These are phyloP conservation scores for Peromyscus eremicus DNA, from an alignment of 2,797 vertebrate genomes.

Conservation along the genomic window DNA sequence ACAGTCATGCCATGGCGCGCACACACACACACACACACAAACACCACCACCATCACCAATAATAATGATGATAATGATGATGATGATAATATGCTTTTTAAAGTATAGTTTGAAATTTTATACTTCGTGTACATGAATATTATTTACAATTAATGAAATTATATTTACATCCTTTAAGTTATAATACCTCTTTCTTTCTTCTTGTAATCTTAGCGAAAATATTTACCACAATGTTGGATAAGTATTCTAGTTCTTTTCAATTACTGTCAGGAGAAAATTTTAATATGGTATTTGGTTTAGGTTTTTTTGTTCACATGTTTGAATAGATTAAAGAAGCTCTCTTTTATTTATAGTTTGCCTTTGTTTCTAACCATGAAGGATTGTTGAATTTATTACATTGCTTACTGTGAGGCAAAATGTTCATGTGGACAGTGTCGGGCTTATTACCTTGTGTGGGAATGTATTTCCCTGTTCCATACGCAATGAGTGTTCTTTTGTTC, in stretches of 20 bases:
- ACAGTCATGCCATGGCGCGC: background rate
- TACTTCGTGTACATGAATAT: background rate
- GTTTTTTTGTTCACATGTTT: background rate
- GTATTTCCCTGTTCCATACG: background rate
- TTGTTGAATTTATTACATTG: slow-evolving; percentile 12
- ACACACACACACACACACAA: background rate
- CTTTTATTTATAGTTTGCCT: slow-evolving; percentile 4
- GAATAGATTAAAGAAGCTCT: background rate
- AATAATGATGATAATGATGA: background rate
- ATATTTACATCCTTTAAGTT: background rate
- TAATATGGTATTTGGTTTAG: background rate
- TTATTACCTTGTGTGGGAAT: background rate
- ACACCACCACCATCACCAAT: background rate
- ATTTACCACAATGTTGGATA: background rate
- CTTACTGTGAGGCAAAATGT: background rate
- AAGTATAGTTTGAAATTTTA: background rate
- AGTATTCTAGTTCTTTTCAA: background rate
- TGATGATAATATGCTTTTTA: background rate
- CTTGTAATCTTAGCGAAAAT: background rate
- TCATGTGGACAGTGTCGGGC: background rate
- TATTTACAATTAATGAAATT: slow-evolving; percentile 10
- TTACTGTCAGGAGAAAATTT: background rate
- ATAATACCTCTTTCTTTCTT: background rate
- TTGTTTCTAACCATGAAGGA: background rate
- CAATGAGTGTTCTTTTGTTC: background rate